Conservation (phyloP, 2,888 invertebrate species). For the Aphrophora alni region DNA sequence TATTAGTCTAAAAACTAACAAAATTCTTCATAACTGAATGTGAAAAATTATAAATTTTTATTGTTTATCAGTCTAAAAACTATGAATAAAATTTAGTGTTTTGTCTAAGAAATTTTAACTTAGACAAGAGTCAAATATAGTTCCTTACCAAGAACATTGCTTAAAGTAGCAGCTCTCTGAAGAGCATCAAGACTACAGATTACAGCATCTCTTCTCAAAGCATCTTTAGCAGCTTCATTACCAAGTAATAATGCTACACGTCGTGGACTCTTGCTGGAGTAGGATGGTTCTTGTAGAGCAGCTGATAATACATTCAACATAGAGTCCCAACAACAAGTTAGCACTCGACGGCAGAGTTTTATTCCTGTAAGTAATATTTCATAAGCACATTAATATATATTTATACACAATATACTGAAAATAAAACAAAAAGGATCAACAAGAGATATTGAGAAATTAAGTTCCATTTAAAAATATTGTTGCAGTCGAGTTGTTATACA, state of each 20-base stretch:
- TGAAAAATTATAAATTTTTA: no score
- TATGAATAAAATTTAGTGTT: no score
- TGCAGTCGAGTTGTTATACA: no score
- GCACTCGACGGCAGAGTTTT: constrained; percentile 65
- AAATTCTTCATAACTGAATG: no score
- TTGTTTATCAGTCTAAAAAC: no score
- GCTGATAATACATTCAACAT: constrained; percentile 88
- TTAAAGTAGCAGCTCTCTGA: constrained; percentile 89
- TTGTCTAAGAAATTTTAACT: no score
- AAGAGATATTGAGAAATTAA: background rate
- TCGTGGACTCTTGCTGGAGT: constrained; percentile 51
- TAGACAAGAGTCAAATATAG: no score
- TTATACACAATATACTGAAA: no score
- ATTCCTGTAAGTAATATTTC: constrained; percentile 52
- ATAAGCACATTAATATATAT: background rate
- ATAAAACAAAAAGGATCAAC: no score
- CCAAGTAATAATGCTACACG: constrained; percentile 57
- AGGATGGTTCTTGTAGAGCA: constrained; percentile 64
- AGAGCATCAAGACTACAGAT: constrained; percentile 79
- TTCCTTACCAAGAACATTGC: constrained; percentile 75
- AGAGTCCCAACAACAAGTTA: constrained; percentile 92
- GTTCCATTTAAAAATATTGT: background rate
- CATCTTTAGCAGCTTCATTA: constrained; percentile 59
- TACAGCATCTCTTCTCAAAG: constrained; percentile 54
- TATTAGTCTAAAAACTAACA: no score